phyloP scores from a whole-genome alignment of 2,797 vertebrate species.

The Pteropus rufus region DNA sequence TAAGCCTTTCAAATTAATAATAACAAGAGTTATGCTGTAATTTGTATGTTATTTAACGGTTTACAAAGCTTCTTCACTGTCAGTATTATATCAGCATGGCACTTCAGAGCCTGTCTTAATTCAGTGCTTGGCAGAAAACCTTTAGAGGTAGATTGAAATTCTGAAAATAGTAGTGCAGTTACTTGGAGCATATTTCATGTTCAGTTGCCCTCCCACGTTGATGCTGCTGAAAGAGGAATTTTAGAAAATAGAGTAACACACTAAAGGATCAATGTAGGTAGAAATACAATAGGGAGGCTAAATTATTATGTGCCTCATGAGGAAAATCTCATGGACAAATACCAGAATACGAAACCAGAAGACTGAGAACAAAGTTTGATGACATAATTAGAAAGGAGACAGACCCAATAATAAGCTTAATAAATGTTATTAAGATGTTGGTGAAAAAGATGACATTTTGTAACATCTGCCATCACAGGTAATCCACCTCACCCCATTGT shows the following conservation, averaged over 20 bases:
- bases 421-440: not conserved
- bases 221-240: not conserved
- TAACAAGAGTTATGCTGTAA: not conserved
- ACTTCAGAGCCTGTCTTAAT: not conserved
- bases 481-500: not conserved
- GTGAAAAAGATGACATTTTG: not conserved
- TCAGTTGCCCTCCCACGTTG: not conserved
- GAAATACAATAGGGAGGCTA: not conserved
- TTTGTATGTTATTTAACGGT: not conserved
- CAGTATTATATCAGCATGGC: not conserved
- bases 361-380: not conserved
- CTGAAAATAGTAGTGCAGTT: not conserved
- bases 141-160: not conserved
- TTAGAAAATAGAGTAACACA: not conserved
- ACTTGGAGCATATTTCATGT: not conserved
- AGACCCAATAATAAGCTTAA: not conserved
- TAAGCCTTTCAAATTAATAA: not conserved
- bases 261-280: not conserved
- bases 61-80: not conserved
- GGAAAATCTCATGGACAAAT: not conserved
- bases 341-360: not conserved
- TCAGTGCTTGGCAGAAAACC: not conserved
- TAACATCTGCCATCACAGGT: not conserved
- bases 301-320: not conserved
- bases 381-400: not conserved